These are phyloP conservation scores for Glyphotaelius pellucidus DNA, from an alignment of 2,888 invertebrate species.

Conservation along the genomic window DNA sequence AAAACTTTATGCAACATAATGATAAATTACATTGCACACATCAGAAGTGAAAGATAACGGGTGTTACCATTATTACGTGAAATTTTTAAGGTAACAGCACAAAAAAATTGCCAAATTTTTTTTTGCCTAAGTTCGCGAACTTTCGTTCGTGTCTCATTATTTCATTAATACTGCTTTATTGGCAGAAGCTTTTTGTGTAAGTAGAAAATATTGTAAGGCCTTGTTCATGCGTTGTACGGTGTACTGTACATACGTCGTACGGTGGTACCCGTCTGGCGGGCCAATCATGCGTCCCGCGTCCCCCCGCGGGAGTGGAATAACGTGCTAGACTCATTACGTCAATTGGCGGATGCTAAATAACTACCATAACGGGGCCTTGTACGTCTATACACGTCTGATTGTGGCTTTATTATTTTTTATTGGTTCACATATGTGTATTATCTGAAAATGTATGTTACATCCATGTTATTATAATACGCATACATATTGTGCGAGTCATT, in stretches of 20 bases:
- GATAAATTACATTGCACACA: background rate
- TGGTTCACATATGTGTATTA: background rate
- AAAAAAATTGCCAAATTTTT: background rate
- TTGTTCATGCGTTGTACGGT: background rate
- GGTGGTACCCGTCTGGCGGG: background rate
- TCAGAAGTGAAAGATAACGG: background rate
- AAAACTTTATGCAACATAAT: background rate
- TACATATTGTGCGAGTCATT: background rate
- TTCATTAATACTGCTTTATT: background rate
- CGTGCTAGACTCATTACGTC: slow-evolving; percentile 23
- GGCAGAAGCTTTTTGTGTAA: background rate
- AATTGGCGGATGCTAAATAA: slow-evolving; percentile 40
- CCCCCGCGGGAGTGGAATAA: background rate
- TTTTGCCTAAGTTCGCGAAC: background rate
- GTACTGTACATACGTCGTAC: background rate
- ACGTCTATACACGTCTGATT: background rate
- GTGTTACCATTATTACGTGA: background rate
- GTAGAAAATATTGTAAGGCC: background rate
- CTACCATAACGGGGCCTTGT: slow-evolving; percentile 23
- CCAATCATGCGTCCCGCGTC: background rate
- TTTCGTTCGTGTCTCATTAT: background rate
- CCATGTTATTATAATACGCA: background rate
- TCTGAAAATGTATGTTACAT: background rate
- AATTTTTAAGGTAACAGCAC: background rate
- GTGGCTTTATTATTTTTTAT: slow-evolving; percentile 2